Conservation (phyloP, 2,113 vertebrate genomes). For the Leiothrix lutea region DNA sequence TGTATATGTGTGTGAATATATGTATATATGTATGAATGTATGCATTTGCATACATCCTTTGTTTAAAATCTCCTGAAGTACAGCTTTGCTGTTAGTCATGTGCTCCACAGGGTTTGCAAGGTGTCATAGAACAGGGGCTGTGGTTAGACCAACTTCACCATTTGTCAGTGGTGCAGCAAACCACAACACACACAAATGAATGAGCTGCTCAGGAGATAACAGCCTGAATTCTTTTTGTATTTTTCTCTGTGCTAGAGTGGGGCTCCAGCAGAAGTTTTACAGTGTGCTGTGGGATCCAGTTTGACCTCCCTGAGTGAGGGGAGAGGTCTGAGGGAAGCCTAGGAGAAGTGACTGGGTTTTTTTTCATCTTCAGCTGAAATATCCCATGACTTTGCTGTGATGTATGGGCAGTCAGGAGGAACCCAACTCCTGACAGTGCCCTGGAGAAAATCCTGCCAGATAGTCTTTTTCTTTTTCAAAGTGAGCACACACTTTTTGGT, state of each 20-base stretch:
- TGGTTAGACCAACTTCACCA: neutral
- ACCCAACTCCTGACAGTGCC: neutral
- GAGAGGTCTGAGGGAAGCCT: neutral
- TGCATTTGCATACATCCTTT: neutral
- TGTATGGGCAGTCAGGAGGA: neutral
- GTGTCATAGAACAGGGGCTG: neutral
- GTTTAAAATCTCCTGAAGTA: neutral
- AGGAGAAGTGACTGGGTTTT: neutral
- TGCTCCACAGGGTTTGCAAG: neutral
- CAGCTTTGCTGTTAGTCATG: neutral
- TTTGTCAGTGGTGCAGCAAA: neutral
- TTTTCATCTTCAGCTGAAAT: neutral
- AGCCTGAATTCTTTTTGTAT: neutral
- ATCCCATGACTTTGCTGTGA: neutral
- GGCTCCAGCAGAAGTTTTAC: neutral
- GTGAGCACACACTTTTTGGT: neutral
- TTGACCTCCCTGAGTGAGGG: neutral
- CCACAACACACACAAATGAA: neutral
- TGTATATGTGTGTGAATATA: neutral
- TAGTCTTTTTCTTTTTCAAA: neutral
- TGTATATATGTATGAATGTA: neutral
- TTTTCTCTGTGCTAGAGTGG: too few species aligned
- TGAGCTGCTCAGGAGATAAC: fast-evolving
- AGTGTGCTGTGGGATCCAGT: neutral
- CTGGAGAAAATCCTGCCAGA: neutral